Conservation (phyloP, 2,888 invertebrate genomes). For the Cephus runcator region DNA sequence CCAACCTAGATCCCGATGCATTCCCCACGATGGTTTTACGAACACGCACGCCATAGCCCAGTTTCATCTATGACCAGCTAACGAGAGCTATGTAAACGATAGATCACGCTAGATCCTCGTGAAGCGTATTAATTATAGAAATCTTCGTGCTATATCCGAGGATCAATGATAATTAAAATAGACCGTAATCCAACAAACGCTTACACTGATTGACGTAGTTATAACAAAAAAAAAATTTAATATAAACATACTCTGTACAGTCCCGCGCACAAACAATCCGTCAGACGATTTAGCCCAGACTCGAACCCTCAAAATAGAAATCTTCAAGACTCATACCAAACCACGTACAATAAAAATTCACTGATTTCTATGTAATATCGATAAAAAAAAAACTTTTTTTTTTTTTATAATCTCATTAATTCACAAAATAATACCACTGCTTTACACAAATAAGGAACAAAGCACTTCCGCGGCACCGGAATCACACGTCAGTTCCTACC, state of each 20-base stretch:
- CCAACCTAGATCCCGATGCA: background rate
- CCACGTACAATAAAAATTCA: background rate
- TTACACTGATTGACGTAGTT: background rate
- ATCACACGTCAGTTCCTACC: slow-evolving; percentile 33
- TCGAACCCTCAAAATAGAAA: background rate
- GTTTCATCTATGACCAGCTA: background rate
- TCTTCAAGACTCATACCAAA: background rate
- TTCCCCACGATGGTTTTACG: background rate
- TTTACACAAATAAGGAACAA: background rate
- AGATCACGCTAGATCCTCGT: background rate
- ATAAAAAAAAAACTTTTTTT: background rate
- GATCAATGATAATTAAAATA: background rate
- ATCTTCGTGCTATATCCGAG: background rate
- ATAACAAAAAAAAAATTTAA: background rate
- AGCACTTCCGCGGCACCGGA: slow-evolving; percentile 32
- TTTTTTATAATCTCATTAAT: background rate
- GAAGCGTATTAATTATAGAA: background rate
- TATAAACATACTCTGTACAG: slow-evolving; percentile 2
- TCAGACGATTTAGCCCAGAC: background rate
- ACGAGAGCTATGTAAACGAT: background rate
- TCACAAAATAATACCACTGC: background rate
- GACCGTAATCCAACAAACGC: background rate
- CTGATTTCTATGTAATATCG: background rate
- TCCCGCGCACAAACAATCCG: background rate
- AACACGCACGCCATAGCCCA: background rate